phyloP scores from a whole-genome alignment of 2,113 vertebrate genomes.

The Bujurquina vittata region DNA sequence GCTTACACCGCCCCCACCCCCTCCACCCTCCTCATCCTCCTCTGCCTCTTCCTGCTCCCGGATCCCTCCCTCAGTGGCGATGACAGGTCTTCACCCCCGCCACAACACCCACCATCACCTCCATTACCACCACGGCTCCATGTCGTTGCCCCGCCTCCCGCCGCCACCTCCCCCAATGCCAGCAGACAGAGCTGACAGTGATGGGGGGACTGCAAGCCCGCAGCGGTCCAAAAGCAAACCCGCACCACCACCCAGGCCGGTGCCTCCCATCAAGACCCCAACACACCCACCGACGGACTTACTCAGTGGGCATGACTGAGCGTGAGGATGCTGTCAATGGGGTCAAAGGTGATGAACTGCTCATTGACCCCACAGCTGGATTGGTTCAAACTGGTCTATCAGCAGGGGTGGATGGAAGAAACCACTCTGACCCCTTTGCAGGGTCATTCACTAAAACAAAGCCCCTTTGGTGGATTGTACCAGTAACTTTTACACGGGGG shows the following conservation, averaged over 20 bases:
- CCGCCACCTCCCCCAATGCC: constrained; percentile 51
- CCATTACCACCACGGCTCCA: constrained; percentile 60
- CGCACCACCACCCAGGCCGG: constrained; percentile 79
- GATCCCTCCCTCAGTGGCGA: constrained; percentile 32
- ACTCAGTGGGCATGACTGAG: constrained; percentile 69
- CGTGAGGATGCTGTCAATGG: background rate
- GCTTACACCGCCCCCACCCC: constrained; percentile 35
- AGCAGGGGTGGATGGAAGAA: constrained; percentile 1
- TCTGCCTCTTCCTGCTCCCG: constrained; percentile 69
- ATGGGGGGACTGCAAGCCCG: constrained; percentile 75
- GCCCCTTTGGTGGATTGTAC: constrained; percentile 16
- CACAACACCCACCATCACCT: constrained; percentile 55
- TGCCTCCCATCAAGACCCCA: constrained; percentile 84
- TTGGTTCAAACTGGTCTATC: background rate
- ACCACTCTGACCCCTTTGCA: constrained; percentile 19
- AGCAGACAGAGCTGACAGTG: constrained; percentile 72
- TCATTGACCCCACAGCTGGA: background rate
- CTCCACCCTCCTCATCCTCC: constrained; percentile 47
- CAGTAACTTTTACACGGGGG: background rate
- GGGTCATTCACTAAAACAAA: background rate
- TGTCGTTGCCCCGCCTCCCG: constrained; percentile 70
- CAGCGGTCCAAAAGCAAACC: constrained; percentile 75
- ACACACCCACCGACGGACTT: constrained; percentile 70
- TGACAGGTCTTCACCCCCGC: constrained; percentile 26
- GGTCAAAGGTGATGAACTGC: constrained; percentile 15